Evolutionary conservation across 2,797 vertebrate species (phyloP), one percentile per base, ranked within the genome.

Genomic region (Paedocypris micromegethes): DNA sequence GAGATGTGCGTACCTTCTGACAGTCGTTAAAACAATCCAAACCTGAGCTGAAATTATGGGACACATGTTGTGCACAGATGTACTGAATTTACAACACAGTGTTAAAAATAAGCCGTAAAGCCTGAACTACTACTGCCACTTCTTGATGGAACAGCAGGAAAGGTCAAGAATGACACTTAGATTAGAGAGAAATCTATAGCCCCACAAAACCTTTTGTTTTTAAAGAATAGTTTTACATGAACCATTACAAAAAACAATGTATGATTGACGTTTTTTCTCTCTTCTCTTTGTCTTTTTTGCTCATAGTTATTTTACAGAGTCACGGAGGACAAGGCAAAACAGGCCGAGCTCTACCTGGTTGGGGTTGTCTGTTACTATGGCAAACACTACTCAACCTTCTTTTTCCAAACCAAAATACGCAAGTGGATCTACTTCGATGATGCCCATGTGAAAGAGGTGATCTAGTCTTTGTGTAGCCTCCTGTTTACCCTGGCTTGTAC

Each of bases 391-490:
- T 98, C 95, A 74, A 97, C 95, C 67, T 98, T 98, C 86, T 97
- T 98, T 86, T 96, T 97, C 86, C 95, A 98, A 89, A 98, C 95
- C 6, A 96, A 95, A 84, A 94, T 96, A 71, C 86, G 95, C 68
- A 92, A 94, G 49, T 98, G 95, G 95, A 97, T 97, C 93, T 98
- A 97, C 86, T 97, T 97, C 54, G 95, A 97, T 78, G 95, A 98
- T 73, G 95, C 95, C n/a, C 93, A 97, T 9, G 95, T 98, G 37
- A 98, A 97, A 85, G 95, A 98, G 95, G 95, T 98, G 86, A 74
- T 66, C 39, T 49, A 45, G 9, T 38, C 2, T 38, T 38, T 42
- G 58, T 53, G 9, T 42, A 54, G 4, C 6, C 5, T 9, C 5
- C 56, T 9, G 3, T 9, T 56, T 23, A 23, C 9, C 46, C n/a